Evolutionary conservation across 2,797 vertebrate species (phyloP).

Genomic region (Acanthopagrus latus): DNA sequence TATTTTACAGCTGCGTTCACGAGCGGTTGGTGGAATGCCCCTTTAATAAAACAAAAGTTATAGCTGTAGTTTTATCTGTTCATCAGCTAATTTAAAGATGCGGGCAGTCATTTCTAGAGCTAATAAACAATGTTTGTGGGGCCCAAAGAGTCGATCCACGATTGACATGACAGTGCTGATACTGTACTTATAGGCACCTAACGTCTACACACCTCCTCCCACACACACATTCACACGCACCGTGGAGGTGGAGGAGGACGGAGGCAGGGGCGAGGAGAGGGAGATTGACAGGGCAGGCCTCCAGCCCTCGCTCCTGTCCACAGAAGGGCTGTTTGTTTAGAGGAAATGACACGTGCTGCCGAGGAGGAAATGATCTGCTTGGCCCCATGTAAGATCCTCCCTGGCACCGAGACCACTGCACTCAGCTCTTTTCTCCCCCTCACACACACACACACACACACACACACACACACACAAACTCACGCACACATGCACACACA

Average conservation of each 20-base stretch:
- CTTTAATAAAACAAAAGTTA: neutral
- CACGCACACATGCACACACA: conserved; percentile 35
- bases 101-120: neutral
- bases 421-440: conserved; percentile 76
- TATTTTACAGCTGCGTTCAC: too few species aligned
- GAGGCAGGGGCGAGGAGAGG: conserved; percentile 17
- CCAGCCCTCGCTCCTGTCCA: conserved; percentile 69
- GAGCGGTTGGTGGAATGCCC: neutral
- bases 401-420: conserved; percentile 78
- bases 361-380: conserved; percentile 82
- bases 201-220: conserved; percentile 32
- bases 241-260: conserved; percentile 47
- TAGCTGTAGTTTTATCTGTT: neutral
- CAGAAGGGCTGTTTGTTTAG: conserved; percentile 80
- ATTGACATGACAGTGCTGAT: conserved; percentile 1
- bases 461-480: conserved; percentile 12
- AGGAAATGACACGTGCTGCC: conserved; percentile 80
- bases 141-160: neutral
- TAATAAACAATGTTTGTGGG: neutral
- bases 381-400: conserved; percentile 79
- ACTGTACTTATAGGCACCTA: conserved; percentile 17
- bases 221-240: conserved; percentile 22
- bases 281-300: conserved; percentile 64
- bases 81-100: neutral
- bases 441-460: conserved; percentile 35